Evolutionary conservation across 2,113 vertebrate genomes (phyloP).

Genomic region (Corvus cornix): DNA sequence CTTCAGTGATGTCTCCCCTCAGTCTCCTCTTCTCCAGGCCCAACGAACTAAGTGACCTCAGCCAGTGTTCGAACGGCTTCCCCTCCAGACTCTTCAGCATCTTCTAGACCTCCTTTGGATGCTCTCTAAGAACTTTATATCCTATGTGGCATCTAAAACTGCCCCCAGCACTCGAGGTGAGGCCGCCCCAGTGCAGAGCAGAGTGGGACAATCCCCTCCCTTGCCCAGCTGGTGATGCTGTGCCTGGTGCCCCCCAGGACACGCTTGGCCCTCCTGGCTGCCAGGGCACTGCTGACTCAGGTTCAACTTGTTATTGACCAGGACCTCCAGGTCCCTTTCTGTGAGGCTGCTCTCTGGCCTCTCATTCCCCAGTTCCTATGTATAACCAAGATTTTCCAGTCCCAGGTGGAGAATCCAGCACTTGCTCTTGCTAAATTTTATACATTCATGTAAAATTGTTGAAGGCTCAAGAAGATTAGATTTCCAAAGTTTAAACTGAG

Average conservation of each 20-base stretch:
- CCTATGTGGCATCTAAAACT: background rate
- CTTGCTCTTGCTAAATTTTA: background rate
- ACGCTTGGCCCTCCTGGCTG: rapidly evolving
- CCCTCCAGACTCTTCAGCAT: background rate
- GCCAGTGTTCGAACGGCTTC: background rate
- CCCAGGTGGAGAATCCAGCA: background rate
- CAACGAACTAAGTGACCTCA: background rate
- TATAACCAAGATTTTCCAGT: background rate
- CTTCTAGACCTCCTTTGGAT: background rate
- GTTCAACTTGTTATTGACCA: background rate
- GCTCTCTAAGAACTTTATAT: background rate
- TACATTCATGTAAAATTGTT: background rate
- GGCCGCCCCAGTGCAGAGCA: background rate
- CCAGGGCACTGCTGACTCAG: background rate
- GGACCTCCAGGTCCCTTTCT: background rate
- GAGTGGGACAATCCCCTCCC: background rate
- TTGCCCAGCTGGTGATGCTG: rapidly evolving
- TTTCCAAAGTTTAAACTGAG: background rate
- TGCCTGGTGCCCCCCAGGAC: background rate
- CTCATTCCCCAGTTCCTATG: rapidly evolving
- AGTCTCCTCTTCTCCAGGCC: background rate
- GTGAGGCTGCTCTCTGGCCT: background rate
- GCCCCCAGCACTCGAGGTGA: rapidly evolving
- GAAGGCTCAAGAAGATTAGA: background rate
- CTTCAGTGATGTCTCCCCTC: background rate